Percentiles rank a stretch among this genome's conserved stretches.
Conservation (phyloP, 2,113 vertebrate genomes). For the Sylvicapra grimmia region DNA sequence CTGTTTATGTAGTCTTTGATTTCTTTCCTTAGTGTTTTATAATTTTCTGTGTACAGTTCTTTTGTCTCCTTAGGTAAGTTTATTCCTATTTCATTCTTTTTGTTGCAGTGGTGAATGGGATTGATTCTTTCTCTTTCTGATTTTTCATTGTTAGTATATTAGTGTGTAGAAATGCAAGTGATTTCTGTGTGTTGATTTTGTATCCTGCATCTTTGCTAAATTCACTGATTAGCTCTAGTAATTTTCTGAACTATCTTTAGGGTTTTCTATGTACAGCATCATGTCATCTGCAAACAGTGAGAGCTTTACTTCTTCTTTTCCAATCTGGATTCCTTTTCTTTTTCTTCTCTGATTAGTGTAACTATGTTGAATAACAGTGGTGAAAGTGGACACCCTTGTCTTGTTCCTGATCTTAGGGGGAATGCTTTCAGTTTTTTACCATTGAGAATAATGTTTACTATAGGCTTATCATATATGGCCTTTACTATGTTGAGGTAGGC, state of each 20-base stretch:
- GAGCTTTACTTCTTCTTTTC: neutral
- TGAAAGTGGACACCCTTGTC: neutral
- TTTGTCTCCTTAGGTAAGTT: neutral
- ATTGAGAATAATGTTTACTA: neutral
- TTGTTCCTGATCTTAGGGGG: neutral
- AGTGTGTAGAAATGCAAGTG: neutral
- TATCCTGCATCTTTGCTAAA: neutral
- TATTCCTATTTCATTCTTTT: neutral
- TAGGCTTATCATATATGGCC: neutral
- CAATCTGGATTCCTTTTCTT: neutral
- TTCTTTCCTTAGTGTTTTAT: neutral
- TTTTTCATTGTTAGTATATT: neutral
- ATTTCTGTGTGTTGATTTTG: neutral
- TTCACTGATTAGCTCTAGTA: neutral
- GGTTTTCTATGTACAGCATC: neutral
- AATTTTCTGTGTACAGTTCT: neutral
- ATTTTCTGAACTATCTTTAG: neutral
- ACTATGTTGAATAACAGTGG: neutral
- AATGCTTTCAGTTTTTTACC: neutral
- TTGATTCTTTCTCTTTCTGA: neutral
- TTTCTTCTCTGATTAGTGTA: neutral
- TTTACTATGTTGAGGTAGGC: neutral
- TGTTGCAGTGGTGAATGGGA: neutral
- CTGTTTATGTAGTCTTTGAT: neutral
- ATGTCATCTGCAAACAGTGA: neutral